These are phyloP conservation scores for Anorthoa munda DNA, from an alignment of 2,888 invertebrate species.

Conservation along the genomic window DNA sequence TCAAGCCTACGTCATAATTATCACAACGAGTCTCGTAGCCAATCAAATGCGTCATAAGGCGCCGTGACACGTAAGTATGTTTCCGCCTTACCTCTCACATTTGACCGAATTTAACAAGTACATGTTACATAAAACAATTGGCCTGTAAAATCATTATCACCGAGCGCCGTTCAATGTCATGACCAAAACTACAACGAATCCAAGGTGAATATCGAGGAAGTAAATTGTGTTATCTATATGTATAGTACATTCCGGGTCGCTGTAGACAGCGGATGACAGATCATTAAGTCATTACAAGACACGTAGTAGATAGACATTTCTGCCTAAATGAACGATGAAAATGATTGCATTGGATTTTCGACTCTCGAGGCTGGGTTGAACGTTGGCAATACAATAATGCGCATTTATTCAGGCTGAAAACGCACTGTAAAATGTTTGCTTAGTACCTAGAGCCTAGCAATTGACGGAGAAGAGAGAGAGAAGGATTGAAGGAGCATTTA, in stretches of 20 bases:
- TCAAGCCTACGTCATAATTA: no score
- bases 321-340: not conserved
- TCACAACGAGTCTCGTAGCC: no score
- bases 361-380: not conserved
- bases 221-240: conserved; percentile 19
- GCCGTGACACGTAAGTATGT: no score
- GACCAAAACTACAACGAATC: conserved; percentile 24
- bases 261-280: conserved; percentile 32
- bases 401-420: not conserved
- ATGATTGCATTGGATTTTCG: not conserved
- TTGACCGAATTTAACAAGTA: not conserved
- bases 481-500: not conserved
- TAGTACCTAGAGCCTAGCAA: not conserved
- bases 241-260: conserved; percentile 19
- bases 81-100: not conserved
- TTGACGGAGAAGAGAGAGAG: no score
- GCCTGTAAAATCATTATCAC: conserved; percentile 25
- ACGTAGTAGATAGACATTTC: not conserved
- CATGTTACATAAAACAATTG: conserved; percentile 51
- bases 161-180: conserved; percentile 51
- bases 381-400: not conserved
- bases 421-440: not conserved
- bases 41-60: no score
- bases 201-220: conserved; percentile 57
- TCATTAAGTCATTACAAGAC: conserved; percentile 11